These are phyloP conservation scores for Hyposoter didymator DNA, from an alignment of 2,888 invertebrate species.

Conservation along the genomic window DNA sequence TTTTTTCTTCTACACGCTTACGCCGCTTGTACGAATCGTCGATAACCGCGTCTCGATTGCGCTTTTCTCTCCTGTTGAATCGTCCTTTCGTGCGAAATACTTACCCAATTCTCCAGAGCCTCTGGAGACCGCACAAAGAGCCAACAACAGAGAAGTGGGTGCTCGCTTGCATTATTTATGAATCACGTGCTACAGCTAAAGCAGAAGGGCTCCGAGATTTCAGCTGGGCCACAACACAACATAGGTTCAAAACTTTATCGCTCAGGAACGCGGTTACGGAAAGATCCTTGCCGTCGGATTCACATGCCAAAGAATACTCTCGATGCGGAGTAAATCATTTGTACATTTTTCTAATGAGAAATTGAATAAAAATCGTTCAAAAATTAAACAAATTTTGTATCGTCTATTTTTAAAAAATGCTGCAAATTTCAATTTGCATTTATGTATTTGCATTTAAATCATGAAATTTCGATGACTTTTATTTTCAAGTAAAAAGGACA, in stretches of 20 bases:
- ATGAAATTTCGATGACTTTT: not conserved
- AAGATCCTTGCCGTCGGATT: conserved; percentile 73
- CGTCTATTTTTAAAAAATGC: not conserved
- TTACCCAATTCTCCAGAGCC: conserved; percentile 50
- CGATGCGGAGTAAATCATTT: not conserved
- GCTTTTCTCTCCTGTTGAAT: conserved; percentile 58
- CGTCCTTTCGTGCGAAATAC: conserved; percentile 63
- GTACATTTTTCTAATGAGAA: not conserved
- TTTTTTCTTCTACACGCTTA: conserved; percentile 14
- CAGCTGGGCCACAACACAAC: conserved; percentile 69
- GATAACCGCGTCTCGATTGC: conserved; percentile 61
- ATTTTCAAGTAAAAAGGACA: not conserved
- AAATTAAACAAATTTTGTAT: not conserved
- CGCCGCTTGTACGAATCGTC: conserved; percentile 53
- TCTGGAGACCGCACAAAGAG: conserved; percentile 39
- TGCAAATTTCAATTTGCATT: no score
- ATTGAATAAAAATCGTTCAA: not conserved
- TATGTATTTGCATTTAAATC: no score
- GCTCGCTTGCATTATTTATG: conserved; percentile 79
- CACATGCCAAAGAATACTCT: conserved; percentile 34
- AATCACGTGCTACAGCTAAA: conserved; percentile 76
- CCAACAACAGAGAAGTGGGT: conserved; percentile 37
- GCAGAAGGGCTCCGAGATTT: conserved; percentile 78
- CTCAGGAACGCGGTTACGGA: conserved; percentile 68
- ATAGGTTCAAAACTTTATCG: conserved; percentile 77